Conservation (phyloP, 2,797 vertebrate species). For the Phoxinus dragarum region DNA sequence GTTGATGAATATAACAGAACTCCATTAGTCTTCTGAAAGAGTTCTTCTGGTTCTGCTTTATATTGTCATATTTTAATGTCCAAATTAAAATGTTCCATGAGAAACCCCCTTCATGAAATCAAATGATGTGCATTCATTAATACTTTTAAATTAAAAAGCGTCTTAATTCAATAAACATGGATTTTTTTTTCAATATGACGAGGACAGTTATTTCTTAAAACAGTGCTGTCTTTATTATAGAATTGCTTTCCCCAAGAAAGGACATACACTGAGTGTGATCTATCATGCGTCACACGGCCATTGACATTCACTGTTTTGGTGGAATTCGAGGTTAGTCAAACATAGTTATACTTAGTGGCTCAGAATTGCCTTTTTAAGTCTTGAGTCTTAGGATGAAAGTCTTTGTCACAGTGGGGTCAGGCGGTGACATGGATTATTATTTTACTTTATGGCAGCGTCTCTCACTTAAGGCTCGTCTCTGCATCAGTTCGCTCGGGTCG, state of each 20-base stretch:
- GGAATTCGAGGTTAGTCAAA: slow-evolving; percentile 69
- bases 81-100: not conserved
- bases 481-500: slow-evolving; percentile 67
- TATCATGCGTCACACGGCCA: slow-evolving; percentile 71
- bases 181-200: not conserved
- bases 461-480: slow-evolving; percentile 59
- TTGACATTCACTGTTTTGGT: slow-evolving; percentile 64
- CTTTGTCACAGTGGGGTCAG: slow-evolving; percentile 28
- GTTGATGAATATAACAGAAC: not conserved
- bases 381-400: slow-evolving; percentile 64
- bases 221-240: not conserved
- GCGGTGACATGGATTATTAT: slow-evolving; percentile 51
- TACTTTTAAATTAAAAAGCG: not conserved
- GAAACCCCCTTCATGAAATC: not conserved
- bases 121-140: not conserved
- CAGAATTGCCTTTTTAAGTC: slow-evolving; percentile 79
- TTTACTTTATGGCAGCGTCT: slow-evolving; percentile 67
- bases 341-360: slow-evolving; percentile 75
- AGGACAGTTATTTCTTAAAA: not conserved
- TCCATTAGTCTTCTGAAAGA: not conserved
- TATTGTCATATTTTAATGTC: not conserved
- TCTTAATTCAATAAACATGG: slow-evolving; percentile 18
- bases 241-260: slow-evolving; percentile 71
- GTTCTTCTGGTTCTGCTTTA: not conserved
- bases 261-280: slow-evolving; percentile 67